Base-by-base conservation (phyloP, 2,888 invertebrate species). In the Cataglyphis altisquamis region DNA sequence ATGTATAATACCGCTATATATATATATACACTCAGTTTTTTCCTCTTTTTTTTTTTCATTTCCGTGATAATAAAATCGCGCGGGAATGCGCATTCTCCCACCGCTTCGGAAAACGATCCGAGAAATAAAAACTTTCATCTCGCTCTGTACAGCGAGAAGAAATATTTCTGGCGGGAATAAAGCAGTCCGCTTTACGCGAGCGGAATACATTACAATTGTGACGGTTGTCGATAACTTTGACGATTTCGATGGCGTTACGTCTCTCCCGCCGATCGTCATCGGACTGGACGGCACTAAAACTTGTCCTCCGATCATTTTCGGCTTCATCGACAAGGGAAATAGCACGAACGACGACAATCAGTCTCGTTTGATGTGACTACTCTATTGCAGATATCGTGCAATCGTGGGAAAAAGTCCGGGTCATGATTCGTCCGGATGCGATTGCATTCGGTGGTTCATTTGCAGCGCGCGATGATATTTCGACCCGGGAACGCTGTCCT, bases 281-380 rank as follows among this genome's bases (percentile, higher is more conserved):
- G 12, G 57, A 67, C 18, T 39, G 63, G 29, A 2, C 63, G 81
- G 18, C 39, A 68, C 29, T 84, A 68, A 68, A 83, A 70, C 41
- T 82, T 73, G 67, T 45, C 45, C 36, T 52, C 25, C 77, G 82
- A 67, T 87, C 78, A 78, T 84, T 75, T 87, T 66, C 80, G 66
- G 48, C 75, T 80, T 83, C 78, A 66, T 83, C 21, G 70, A 41
- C 18, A 39, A 25, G 29, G 48, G 48, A 60, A 77, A 74, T 39
- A 55, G 29, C 36, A n/a, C 48, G 41, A 10, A 36, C 52, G 64
- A 81, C 55, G 48, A 25, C 39, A 81, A 45, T 77, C 52, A 41
- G 29, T 15, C n/a, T 29, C 21, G 29, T 9, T 25, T 39, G 60
- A 18, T 3, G n/a, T 39, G 15, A 52, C 48, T 62, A 41, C 63